Evolutionary conservation across 2,797 vertebrate genomes (phyloP).

Genomic region (Mareca strepera): DNA sequence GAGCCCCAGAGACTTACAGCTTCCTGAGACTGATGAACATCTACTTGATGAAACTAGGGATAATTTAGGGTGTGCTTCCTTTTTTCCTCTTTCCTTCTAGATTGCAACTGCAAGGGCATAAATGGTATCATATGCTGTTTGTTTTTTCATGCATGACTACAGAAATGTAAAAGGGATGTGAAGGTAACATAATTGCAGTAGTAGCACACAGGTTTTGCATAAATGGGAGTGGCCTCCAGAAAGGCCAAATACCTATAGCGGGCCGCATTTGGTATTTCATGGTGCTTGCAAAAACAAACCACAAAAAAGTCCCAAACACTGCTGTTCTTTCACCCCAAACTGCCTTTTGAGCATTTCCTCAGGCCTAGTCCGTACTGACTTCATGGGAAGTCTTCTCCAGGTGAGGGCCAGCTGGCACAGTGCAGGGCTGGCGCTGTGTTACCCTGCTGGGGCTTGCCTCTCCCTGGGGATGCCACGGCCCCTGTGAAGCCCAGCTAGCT

Average conservation of each 20-base stretch:
- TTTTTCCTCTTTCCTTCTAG: neutral
- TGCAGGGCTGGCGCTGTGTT: neutral
- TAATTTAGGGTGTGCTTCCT: neutral
- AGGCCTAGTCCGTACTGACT: neutral
- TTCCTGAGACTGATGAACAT: neutral
- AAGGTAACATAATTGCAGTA: neutral
- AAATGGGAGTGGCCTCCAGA: neutral
- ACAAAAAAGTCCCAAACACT: neutral
- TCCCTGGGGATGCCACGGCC: accelerated
- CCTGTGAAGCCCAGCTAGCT: neutral
- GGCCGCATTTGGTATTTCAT: neutral
- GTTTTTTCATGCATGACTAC: neutral
- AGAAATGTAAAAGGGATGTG: neutral
- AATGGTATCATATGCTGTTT: neutral
- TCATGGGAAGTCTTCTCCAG: neutral
- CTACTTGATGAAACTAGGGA: neutral
- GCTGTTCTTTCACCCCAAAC: neutral
- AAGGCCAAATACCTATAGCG: neutral
- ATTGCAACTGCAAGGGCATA: neutral
- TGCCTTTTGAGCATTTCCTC: neutral
- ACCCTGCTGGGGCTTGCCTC: neutral
- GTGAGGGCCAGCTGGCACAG: neutral
- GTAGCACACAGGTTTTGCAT: neutral
- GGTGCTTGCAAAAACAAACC: neutral
- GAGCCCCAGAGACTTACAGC: neutral